These are phyloP conservation scores for Petrophora chlorosata DNA, from an alignment of 2,888 invertebrate genomes.

Conservation along the genomic window DNA sequence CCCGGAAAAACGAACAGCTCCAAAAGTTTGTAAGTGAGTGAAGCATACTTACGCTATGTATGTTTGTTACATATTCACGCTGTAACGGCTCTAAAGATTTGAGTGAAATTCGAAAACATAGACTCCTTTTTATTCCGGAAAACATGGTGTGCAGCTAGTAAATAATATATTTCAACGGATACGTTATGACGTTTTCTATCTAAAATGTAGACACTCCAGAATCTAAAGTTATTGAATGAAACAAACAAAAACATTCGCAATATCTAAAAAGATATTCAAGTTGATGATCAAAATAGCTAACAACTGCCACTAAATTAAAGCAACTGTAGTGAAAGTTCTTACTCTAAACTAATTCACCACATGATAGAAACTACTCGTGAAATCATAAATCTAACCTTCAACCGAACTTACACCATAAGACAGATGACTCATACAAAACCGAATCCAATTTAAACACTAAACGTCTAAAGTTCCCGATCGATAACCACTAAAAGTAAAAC, in stretches of 20 bases:
- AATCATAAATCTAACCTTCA: constrained; percentile 1
- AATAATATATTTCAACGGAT: no score
- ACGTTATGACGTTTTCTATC: no score
- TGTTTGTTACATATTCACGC: no score
- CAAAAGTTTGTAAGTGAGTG: no score
- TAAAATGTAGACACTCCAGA: no score
- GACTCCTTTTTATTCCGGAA: no score
- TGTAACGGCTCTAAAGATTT: no score
- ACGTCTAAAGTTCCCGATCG: constrained; percentile 53
- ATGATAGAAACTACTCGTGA: not conserved
- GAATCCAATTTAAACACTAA: constrained; percentile 39
- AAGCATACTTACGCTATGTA: no score
- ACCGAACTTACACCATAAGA: not conserved
- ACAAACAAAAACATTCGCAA: not conserved
- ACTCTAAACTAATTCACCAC: not conserved
- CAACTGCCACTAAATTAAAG: not conserved
- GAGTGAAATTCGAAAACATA: no score
- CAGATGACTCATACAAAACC: constrained; percentile 21
- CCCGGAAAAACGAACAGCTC: no score
- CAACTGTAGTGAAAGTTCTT: not conserved
- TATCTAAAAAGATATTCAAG: no score
- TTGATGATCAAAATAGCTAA: not conserved
- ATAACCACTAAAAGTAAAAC: constrained; percentile 56
- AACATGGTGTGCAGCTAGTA: no score
- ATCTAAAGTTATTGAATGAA: constrained; percentile 1